phyloP scores from a whole-genome alignment of 2,113 vertebrate species.

The Asarcornis scutulata region DNA sequence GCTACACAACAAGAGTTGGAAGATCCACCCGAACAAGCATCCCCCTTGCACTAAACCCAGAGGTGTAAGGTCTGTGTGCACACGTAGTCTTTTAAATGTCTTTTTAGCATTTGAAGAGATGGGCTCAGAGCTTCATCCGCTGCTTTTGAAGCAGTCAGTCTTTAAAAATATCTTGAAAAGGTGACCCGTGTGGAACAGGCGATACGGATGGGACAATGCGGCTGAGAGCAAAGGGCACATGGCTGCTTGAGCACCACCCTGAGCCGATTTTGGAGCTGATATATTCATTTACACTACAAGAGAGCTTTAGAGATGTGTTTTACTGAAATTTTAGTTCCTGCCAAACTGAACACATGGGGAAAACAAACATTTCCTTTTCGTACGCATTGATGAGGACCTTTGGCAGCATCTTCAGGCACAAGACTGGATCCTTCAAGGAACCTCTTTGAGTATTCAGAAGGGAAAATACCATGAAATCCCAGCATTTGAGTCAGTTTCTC shows the following conservation, averaged over 20 bases:
- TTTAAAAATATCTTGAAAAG: neutral
- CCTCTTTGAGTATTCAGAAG: neutral
- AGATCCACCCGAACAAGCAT: neutral
- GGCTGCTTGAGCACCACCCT: neutral
- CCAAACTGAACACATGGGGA: neutral
- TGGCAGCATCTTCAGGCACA: neutral
- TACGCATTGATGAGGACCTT: neutral
- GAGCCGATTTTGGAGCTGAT: neutral
- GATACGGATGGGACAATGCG: accelerated
- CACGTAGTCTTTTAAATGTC: neutral
- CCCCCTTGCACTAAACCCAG: neutral
- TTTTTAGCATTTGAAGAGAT: neutral
- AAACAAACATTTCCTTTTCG: neutral
- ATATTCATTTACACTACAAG: neutral
- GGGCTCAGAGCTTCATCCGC: neutral
- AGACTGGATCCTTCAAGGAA: neutral
- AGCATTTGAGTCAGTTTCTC: neutral
- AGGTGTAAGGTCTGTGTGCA: neutral
- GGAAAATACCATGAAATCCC: neutral
- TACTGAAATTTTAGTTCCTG: neutral
- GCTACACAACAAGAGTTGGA: neutral
- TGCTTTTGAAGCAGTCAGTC: neutral
- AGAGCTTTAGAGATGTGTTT: neutral
- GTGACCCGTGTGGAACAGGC: neutral
- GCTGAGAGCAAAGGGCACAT: neutral